Evolutionary conservation across 2,113 vertebrate genomes (phyloP).

Genomic region (Prunella himalayana): DNA sequence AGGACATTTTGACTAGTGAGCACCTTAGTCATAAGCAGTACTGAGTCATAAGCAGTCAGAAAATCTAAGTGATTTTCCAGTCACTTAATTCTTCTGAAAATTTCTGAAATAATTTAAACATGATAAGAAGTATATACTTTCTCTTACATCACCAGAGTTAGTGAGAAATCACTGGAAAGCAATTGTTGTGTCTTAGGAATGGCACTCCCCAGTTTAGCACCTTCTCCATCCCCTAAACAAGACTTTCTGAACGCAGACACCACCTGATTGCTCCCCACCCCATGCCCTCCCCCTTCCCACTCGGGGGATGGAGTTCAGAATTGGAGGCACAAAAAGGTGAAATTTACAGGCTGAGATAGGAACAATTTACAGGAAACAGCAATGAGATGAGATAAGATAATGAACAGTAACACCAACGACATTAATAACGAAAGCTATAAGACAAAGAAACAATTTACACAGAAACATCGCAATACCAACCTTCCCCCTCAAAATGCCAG

Average conservation of each 20-base stretch:
- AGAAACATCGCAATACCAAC: accelerated
- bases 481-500: not conserved
- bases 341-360: not conserved
- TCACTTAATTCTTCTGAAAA: not conserved
- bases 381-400: not conserved
- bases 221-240: not conserved
- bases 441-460: not conserved
- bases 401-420: not conserved
- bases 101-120: not conserved
- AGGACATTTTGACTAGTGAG: not conserved
- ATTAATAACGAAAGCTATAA: not conserved
- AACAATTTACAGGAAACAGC: not conserved
- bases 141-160: not conserved
- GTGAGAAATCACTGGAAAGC: not conserved
- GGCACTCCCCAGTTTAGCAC: not conserved
- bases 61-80: not conserved
- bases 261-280: not conserved
- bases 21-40: not conserved
- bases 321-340: not conserved
- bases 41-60: not conserved
- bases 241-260: not conserved
- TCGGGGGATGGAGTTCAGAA: not conserved
- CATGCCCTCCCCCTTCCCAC: not conserved
- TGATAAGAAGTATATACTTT: not conserved
- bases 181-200: not conserved